A percentile compares a stretch with the other conserved stretches of the same genome.
These are phyloP conservation scores for Gallirallus australis DNA, from an alignment of 2,797 vertebrate species.

Conservation along the genomic window DNA sequence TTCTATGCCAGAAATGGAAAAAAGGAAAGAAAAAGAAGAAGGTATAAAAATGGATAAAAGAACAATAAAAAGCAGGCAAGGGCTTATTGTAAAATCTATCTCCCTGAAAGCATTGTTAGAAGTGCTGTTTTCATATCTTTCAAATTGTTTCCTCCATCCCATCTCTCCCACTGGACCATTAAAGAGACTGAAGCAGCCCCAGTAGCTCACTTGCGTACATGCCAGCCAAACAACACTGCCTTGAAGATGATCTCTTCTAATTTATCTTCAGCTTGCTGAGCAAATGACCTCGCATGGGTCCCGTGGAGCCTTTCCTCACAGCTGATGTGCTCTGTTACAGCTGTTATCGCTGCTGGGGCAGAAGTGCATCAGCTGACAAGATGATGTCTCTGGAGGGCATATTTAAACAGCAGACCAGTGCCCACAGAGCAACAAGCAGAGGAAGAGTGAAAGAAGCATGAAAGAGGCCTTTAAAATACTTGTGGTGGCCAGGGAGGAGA, in stretches of 20 bases:
- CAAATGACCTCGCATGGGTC: background rate
- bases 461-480: background rate
- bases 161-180: slow-evolving; percentile 1
- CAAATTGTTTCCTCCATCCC: background rate
- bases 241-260: slow-evolving; percentile 4
- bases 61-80: slow-evolving; percentile 43
- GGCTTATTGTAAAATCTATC: slow-evolving; percentile 43
- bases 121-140: slow-evolving; percentile 23
- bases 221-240: background rate
- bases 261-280: slow-evolving; percentile 3
- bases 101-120: slow-evolving; percentile 37
- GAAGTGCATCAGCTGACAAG: background rate
- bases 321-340: background rate
- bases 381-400: background rate
- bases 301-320: background rate
- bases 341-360: background rate
- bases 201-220: background rate
- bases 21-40: background rate
- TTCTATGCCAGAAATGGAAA: background rate
- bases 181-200: slow-evolving; percentile 45
- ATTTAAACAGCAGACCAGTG: background rate
- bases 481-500: background rate
- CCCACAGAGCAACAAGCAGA: background rate
- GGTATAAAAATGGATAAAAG: slow-evolving; percentile 10
- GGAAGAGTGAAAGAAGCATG: background rate